Evolutionary conservation across 2,113 vertebrate genomes (phyloP), one percentile per base, ranked within the genome.

Genomic region (Megaceryle maxima): DNA sequence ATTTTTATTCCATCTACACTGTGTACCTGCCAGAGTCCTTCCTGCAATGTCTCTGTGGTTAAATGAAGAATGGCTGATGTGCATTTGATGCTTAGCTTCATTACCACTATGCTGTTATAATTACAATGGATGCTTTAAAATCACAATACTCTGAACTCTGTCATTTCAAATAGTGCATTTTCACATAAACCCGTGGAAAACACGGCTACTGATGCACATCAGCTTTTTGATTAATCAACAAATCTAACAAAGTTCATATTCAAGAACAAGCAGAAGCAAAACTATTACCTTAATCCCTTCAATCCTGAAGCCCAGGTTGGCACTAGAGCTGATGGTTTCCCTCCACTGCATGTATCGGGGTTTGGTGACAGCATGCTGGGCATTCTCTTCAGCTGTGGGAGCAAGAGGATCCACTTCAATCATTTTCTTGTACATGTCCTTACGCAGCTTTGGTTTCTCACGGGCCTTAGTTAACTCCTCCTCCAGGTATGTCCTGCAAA

Each of bases 271-370:
- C 39, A 94, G 66, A 93, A 72, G 2, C 37, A 35, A 70, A 94
- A 46, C 11, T 43, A 31, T 95, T 97, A 99, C 99, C 99, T 99
- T 99, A 97, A 99, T 98, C 46, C 99, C 99, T 92, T 99, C 99
- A 70, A 99, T 99, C 93, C 99, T 99, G 98, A 99, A 99, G 93
- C 99, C 99, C 66, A 99, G 97, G 10, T 98, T 99, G 97, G 98
- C 98, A 91, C 99, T 99, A 95, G 99, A 99, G 97, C 99, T 99
- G 96, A 99, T 98, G 74, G 98, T 99, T 93, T 99, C 99, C 94
- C 99, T 98, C 99, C 99, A 99, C 96, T 99, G 99, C 99, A 99
- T 99, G 98, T 99, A 99, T 55, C 99, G 98, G 11, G 99, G 99
- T 86, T 99, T 99, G 90, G 99, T 99, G 73, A 99, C 98, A 0